Evolutionary conservation across 2,888 invertebrate species (phyloP).

Genomic region (Drosophila ustulata): DNA sequence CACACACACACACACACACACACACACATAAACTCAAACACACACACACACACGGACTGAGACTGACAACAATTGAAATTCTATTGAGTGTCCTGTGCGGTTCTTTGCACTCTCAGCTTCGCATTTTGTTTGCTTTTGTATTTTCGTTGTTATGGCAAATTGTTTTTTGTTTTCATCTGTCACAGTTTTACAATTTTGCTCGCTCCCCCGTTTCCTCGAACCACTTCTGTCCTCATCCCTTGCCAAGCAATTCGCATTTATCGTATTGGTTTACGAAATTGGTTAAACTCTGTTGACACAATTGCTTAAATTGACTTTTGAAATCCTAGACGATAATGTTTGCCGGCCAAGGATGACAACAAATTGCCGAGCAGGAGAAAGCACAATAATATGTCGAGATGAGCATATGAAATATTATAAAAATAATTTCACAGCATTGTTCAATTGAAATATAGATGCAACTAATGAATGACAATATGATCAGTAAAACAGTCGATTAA

Average conservation of each 20-base stretch:
- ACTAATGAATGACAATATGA: too few relatives aligned
- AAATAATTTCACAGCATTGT: too few relatives aligned
- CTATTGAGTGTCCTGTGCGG: constrained; percentile 67
- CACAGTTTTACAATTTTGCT: constrained; percentile 38
- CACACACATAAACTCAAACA: constrained; percentile 3
- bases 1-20: constrained; percentile 12
- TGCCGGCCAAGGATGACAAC: constrained; percentile 24
- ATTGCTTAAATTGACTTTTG: constrained; percentile 78
- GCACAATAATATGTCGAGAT: neutral
- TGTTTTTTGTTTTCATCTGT: constrained; percentile 68
- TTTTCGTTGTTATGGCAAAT: constrained; percentile 75
- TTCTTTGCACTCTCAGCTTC: constrained; percentile 40
- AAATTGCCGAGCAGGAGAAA: constrained; percentile 14
- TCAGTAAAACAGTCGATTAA: too few relatives aligned
- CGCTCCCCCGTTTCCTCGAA: neutral
- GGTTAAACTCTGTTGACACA: constrained; percentile 75
- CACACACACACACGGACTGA: constrained; percentile 13
- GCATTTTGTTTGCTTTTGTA: constrained; percentile 61
- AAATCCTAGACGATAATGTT: constrained; percentile 59
- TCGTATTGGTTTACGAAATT: constrained; percentile 77
- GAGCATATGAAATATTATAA: neutral
- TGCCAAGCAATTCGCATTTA: constrained; percentile 47
- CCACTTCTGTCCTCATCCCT: neutral
- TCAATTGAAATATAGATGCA: too few relatives aligned
- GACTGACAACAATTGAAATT: constrained; percentile 69